Base-by-base conservation (phyloP, 1,140 invertebrate species). In the Acromyrmex echinatior region DNA sequence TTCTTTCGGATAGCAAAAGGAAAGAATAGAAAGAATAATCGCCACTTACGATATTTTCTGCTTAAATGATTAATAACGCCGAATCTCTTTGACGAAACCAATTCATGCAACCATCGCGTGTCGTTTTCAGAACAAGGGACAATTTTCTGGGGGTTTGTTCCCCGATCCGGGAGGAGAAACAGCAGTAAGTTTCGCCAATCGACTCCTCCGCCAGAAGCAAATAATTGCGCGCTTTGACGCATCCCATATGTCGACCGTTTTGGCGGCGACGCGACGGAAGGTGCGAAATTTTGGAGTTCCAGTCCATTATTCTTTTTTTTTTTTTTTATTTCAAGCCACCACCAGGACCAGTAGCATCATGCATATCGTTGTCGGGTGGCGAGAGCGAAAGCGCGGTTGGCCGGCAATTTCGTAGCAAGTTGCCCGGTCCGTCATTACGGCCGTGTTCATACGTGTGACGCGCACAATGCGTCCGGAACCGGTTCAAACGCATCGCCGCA, bases 221-320 rank as follows among this genome's bases (percentile, higher is more conserved):
- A 86, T 86, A 68, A 86, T 86, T 68, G 35, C 45, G 35, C 21
- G 45, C 49, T 56, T 79, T 79, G 66, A 58, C n/a, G 89, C 60
- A 31, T 88, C 88, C 88, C 90, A 90, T 90, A 91, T 91, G 90
- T 78, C 90, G 68, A 56, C 10, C 56, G 51, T 60, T 28, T 10
- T 10, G 21, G 51, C 66, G 18, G 76, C 16, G 39, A 25, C 39
- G 35, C 35, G 68, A 14, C 58, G 53, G 28, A 60, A 56, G n/a
- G 49, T 39, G 31, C 78, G 45, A 86, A 86, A 70, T 77, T 25
- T 87, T 45, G 14, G 14, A 39, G n/a, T 56, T 45, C 7, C 53
- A 49, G 25, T 84, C 51, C 58, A 12, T 66, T 21, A 53, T 68
- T 86, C 74, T 79, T 79, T 58, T 76, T 70, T 35, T 31, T 31